Percentiles rank a stretch among this genome's conserved stretches.
Conservation (phyloP, 2,797 vertebrate species). For the Xyrichtys novacula region DNA sequence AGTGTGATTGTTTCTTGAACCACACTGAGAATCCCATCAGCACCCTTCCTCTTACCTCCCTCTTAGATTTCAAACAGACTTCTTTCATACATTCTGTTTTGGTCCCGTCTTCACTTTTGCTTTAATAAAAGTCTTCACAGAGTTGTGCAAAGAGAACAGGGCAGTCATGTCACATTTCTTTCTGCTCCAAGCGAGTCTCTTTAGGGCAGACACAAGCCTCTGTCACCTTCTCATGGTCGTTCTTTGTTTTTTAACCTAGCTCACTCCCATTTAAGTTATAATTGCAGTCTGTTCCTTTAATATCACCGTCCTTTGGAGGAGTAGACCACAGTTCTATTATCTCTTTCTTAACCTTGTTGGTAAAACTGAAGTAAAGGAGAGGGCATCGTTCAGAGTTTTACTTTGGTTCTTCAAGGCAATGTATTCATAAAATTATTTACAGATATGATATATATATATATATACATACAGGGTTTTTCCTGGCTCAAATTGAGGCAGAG, state of each 20-base stretch:
- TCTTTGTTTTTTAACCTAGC: constrained; percentile 51
- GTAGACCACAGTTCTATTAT: constrained; percentile 7
- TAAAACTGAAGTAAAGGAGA: neutral
- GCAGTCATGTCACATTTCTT: neutral
- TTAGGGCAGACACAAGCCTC: constrained; percentile 2
- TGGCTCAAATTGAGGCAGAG: too few species aligned
- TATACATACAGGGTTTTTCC: too few species aligned
- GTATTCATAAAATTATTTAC: constrained; percentile 8
- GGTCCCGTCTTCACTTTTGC: neutral
- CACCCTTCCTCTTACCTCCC: constrained; percentile 10
- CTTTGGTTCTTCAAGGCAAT: constrained; percentile 1
- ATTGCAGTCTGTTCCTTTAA: constrained; percentile 24
- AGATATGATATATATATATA: too few species aligned
- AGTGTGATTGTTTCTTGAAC: constrained; percentile 31
- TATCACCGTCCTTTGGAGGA: constrained; percentile 15
- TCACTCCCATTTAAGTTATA: constrained; percentile 20
- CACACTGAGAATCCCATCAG: constrained; percentile 26
- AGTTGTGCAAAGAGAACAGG: neutral
- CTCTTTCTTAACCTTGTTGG: constrained; percentile 13
- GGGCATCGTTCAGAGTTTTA: constrained; percentile 8
- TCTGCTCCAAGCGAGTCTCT: constrained; percentile 1
- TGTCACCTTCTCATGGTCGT: neutral
- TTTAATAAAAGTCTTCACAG: neutral
- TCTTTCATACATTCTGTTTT: constrained; percentile 21
- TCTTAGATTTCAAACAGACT: constrained; percentile 15